These are phyloP conservation scores for Holotrichia oblita DNA, from an alignment of 1,140 invertebrate species.

Conservation along the genomic window DNA sequence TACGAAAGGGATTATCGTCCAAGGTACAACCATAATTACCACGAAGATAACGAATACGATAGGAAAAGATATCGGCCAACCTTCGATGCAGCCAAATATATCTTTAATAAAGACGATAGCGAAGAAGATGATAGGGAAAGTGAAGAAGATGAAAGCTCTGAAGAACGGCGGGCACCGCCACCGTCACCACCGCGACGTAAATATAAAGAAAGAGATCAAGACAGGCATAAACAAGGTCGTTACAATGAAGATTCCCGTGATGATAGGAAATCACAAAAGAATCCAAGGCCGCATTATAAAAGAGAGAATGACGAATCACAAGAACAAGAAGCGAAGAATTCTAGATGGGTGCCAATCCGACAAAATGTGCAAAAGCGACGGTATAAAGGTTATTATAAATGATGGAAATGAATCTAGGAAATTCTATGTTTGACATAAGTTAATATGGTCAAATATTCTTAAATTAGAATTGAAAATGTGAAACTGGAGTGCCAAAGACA, in stretches of 20 bases:
- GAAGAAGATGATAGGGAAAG: too few species aligned
- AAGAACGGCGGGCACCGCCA: background rate
- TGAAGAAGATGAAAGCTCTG: background rate
- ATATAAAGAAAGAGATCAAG: background rate
- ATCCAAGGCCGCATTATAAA: background rate
- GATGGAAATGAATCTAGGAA: background rate
- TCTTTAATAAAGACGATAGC: background rate
- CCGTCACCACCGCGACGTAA: background rate
- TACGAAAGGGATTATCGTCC: conserved; percentile 40
- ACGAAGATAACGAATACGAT: conserved; percentile 1
- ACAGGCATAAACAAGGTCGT: background rate
- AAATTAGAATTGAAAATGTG: background rate
- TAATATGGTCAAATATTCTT: background rate
- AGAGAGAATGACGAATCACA: background rate
- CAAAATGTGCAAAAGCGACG: background rate
- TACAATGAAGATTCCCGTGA: background rate
- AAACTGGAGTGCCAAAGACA: background rate
- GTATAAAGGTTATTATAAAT: conserved; percentile 2
- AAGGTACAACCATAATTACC: background rate
- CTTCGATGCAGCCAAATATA: conserved; percentile 33
- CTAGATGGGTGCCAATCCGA: background rate
- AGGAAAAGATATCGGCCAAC: conserved; percentile 12
- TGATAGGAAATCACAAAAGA: background rate
- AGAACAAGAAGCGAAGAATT: background rate
- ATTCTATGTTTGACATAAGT: background rate